Evolutionary conservation across 2,888 invertebrate species (phyloP).

Genomic region (Trachelus iudaicus): DNA sequence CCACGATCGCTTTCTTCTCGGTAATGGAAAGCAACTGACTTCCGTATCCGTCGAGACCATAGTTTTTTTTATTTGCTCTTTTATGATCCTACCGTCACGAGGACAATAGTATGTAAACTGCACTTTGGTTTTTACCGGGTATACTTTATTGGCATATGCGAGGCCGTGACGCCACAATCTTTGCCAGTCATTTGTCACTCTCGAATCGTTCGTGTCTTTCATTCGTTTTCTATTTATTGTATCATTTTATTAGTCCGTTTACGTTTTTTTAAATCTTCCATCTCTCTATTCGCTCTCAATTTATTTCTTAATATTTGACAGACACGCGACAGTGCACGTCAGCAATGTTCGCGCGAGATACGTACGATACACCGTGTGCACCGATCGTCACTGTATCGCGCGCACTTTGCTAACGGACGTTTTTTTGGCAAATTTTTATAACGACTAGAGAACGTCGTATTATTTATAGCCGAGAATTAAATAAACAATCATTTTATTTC

Average conservation of each 20-base stretch:
- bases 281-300: neutral
- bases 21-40: neutral
- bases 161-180: neutral
- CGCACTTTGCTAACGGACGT: neutral
- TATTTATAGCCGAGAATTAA: conserved; percentile 34
- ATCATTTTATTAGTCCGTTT: neutral
- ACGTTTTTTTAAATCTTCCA: neutral
- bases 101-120: neutral
- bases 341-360: neutral
- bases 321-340: neutral
- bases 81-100: neutral
- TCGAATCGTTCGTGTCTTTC: conserved; percentile 1
- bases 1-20: neutral
- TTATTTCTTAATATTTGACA: neutral
- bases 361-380: neutral
- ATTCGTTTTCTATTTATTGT: conserved; percentile 6
- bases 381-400: neutral
- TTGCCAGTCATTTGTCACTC: neutral
- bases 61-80: neutral
- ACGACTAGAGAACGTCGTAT: conserved; percentile 6
- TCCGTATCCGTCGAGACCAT: neutral
- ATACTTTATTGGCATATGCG: neutral
- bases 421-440: neutral
- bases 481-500: conserved; percentile 27
- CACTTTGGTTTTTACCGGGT: neutral